phyloP scores from a whole-genome alignment of 2,113 vertebrate genomes.

The western clawed frog (Xenopus tropicalis) region DNA sequence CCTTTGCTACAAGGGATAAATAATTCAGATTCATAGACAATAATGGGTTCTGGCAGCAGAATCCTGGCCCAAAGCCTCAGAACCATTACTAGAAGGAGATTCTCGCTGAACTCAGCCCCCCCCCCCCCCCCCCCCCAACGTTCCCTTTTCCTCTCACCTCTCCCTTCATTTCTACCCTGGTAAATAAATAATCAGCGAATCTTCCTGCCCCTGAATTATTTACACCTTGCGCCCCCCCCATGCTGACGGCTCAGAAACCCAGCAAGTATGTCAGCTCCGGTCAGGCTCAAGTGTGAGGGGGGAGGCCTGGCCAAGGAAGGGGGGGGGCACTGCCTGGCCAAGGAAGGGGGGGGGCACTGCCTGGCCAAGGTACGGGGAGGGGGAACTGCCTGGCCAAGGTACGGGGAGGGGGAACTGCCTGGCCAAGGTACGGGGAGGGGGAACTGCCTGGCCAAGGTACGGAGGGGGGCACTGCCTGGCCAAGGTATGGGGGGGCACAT shows the following conservation, averaged over 20 bases:
- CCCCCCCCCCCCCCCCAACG: not conserved
- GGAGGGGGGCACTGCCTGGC: too few relatives aligned
- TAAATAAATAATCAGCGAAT: conserved; percentile 38
- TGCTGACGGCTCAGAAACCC: conserved; percentile 37
- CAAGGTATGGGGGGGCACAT: too few relatives aligned
- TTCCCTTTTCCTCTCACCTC: not conserved
- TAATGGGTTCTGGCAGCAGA: not conserved
- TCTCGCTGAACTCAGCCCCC: not conserved
- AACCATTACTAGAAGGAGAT: not conserved
- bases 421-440: not conserved
- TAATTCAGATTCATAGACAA: not conserved
- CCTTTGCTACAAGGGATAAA: not conserved
- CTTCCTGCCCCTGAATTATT: conserved; percentile 42
- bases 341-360: not conserved
- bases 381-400: not conserved
- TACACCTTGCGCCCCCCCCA: conserved; percentile 27
- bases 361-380: not conserved
- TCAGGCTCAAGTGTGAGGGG: not conserved
- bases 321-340: too few relatives aligned
- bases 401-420: not conserved
- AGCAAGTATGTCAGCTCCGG: conserved; percentile 11
- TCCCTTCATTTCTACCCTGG: conserved; percentile 8
- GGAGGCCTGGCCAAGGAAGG: not conserved
- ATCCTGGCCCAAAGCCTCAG: not conserved
- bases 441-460: not conserved